These are phyloP conservation scores for Halcyon badia DNA, from an alignment of 2,797 vertebrate species.

Conservation along the genomic window DNA sequence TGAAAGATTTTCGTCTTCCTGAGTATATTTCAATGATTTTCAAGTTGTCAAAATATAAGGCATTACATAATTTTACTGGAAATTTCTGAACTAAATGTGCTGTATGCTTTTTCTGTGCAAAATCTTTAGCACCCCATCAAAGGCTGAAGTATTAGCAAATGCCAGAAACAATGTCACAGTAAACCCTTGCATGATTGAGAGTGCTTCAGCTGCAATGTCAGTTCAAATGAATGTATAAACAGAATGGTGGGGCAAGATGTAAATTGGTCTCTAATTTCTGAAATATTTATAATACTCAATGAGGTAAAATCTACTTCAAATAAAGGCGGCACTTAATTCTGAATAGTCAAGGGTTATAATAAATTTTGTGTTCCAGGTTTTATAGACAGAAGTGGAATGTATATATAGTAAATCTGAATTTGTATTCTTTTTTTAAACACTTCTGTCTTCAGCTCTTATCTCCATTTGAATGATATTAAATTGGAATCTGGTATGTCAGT, in stretches of 20 bases:
- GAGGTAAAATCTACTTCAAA: not conserved
- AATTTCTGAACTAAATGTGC: not conserved
- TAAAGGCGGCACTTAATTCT: not conserved
- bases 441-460: not conserved
- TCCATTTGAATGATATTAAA: constrained; percentile 25
- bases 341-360: not conserved
- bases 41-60: not conserved
- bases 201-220: not conserved
- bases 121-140: not conserved
- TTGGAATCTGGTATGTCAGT: not conserved
- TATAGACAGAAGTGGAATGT: not conserved
- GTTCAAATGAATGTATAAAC: not conserved
- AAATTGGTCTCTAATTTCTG: not conserved
- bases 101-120: not conserved
- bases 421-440: not conserved
- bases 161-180: not conserved
- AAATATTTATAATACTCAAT: not conserved
- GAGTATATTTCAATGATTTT: not conserved
- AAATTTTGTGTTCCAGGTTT: not conserved
- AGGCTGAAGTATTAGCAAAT: not conserved
- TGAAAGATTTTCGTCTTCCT: not conserved
- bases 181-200: not conserved
- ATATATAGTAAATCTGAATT: constrained; percentile 19
- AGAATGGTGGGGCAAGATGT: not conserved
- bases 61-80: not conserved